Conservation (phyloP, 2,113 vertebrate genomes). For the Hippocampus barbouri region DNA sequence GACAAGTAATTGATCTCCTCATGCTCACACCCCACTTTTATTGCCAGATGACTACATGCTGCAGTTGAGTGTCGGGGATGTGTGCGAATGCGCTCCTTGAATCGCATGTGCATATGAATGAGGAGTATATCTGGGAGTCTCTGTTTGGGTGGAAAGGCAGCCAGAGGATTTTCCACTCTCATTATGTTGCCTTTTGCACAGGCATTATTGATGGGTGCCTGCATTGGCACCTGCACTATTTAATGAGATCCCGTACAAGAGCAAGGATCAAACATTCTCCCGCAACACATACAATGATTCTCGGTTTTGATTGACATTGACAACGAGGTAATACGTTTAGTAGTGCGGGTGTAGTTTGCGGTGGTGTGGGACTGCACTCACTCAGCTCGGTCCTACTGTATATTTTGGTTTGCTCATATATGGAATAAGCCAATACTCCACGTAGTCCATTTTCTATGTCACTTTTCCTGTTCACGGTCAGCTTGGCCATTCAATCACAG, state of each 20-base stretch:
- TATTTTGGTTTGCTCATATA: neutral
- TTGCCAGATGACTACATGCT: slow-evolving; percentile 60
- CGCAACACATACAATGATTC: neutral
- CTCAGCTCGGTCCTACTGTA: no score
- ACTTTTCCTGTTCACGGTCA: no score
- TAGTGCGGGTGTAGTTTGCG: neutral
- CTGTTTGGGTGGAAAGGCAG: slow-evolving; percentile 11
- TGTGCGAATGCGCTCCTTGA: slow-evolving; percentile 19
- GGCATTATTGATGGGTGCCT: slow-evolving; percentile 11
- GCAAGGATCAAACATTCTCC: slow-evolving; percentile 1
- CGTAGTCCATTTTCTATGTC: no score
- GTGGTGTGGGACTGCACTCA: neutral
- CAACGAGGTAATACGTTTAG: neutral
- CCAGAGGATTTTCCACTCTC: slow-evolving; percentile 10
- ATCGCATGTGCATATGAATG: slow-evolving; percentile 23
- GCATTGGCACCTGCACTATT: slow-evolving; percentile 6
- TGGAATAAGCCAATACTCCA: neutral
- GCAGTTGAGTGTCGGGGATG: slow-evolving; percentile 37
- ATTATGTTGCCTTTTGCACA: slow-evolving; percentile 8
- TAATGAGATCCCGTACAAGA: slow-evolving; percentile 9
- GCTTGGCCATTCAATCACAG: no score
- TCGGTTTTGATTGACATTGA: slow-evolving; percentile 7
- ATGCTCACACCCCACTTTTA: slow-evolving; percentile 57
- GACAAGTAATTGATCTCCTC: slow-evolving; percentile 66
- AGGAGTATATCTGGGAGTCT: slow-evolving; percentile 14